Base-by-base conservation (phyloP, 2,797 vertebrate genomes). In the Crocodylus rhombifer region DNA sequence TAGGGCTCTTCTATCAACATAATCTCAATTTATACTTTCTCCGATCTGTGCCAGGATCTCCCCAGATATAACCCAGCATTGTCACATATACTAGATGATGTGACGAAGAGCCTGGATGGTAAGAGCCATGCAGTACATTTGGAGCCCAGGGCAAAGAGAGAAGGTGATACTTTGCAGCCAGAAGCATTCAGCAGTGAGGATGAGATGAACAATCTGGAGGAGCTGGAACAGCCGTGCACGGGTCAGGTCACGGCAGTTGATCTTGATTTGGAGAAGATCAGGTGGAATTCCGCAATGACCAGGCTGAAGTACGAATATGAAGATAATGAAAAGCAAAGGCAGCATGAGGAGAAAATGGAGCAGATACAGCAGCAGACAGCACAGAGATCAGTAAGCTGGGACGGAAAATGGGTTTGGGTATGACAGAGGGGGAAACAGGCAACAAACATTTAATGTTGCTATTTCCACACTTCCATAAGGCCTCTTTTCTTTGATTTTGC, bases 321-420 rank as follows among this genome's bases (percentile, higher is more conserved):
- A 26, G 95, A 97, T 81, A 97, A 95, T 0, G 93, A 97, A 88
- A 87, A 95, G 5, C 95, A 97, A 86, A 86, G 97, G 64, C 95
- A 95, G 85, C 97, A 96, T 1, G 94, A 97, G 76, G 91, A 95
- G 57, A 95, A 67, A 86, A 97, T 96, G 97, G 91, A 90, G 30
- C 90, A 91, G 82, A 90, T 97, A 81, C 93, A 80, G 64, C 92
- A 97, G 56, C 94, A 95, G 88, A 87, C 30, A 2, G 5, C 30
- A 1, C 77, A 87, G 71, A 88, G 33, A 75, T 55, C 23, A 1
- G 75, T 94, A 92, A 89, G 55, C 5, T 60, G 12, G n/a, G 80
- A 84, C 76, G 55, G 8, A 17, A 75, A 15, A 80, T 56, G 61
- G 3, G 12, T 23, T 17, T 84, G 80, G 80, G 86, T 1, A 4